Conservation (phyloP, 53 echinoderm and acorn worm genomes). For the Holothuria scabra region DNA sequence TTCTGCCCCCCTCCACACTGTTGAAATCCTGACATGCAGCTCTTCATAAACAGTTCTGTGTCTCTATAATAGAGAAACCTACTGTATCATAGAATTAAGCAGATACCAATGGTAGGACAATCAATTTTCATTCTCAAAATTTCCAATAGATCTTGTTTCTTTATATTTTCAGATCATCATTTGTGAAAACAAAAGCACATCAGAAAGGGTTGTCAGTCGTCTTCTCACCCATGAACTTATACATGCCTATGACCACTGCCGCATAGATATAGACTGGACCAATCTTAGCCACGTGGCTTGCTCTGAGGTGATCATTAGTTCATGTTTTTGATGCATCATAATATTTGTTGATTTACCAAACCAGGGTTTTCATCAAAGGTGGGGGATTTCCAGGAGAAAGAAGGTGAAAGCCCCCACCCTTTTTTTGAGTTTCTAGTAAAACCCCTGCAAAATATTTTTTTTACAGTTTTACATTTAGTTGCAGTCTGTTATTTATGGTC, state of each 20-base stretch:
- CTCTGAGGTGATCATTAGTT: conserved; percentile 70
- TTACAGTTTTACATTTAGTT: too few species aligned
- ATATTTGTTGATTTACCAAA: not conserved
- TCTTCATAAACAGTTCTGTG: too few species aligned
- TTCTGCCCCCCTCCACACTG: too few species aligned
- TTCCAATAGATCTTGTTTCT: conserved; percentile 63
- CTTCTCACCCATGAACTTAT: conserved; percentile 91
- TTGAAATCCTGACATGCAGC: too few species aligned
- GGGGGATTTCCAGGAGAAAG: too few species aligned
- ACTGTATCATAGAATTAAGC: conserved; percentile 27
- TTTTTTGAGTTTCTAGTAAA: too few species aligned
- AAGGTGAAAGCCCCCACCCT: too few species aligned
- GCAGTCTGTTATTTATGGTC: too few species aligned
- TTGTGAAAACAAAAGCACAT: conserved; percentile 86
- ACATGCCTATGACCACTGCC: conserved; percentile 89
- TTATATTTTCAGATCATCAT: conserved; percentile 69
- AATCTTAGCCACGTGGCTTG: conserved; percentile 87
- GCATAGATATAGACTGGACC: conserved; percentile 87
- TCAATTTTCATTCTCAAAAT: not conserved
- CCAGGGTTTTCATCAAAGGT: too few species aligned
- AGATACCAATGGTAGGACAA: conserved; percentile 77
- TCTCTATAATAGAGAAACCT: conserved; percentile 5
- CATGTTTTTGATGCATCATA: too few species aligned
- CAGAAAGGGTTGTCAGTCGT: conserved; percentile 76
- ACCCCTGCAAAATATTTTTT: too few species aligned